Base-by-base conservation (phyloP, 2,113 vertebrate genomes). In the Oophaga pumilio region DNA sequence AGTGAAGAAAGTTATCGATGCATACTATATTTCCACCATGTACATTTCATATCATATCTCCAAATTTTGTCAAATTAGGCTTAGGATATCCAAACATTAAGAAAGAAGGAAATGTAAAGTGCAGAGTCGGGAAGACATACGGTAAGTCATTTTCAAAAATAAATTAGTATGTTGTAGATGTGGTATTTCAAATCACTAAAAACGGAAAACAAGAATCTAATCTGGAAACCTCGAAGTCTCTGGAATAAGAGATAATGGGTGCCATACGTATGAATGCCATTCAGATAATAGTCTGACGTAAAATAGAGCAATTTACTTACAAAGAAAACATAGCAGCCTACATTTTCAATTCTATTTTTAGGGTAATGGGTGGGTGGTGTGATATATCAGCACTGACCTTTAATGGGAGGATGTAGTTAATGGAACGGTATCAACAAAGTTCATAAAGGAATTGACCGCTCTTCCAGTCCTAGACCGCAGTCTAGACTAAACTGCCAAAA, bases 321-420 rank as follows among this genome's bases (percentile, higher is more conserved):
- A 28, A 18, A 56, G 22, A 79, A 57, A 79, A 56, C 76, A 57
- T 57, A 57, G 5, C 33, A 49, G 2, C 8, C 3, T 50, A 20
- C 20, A 24, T 24, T 74, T 77, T 79, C 13, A 56, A 18, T 14
- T 24, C 52, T 79, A 79, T 79, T 53, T 79, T 79, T 59, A 59
- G 76, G 11, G 26, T 79, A 79, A 79, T 28, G 76, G 52, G 53
- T 74, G 71, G 43, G 71, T 74, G 71, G 71, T 0, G 71, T 20
- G 43, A 43, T 43, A 20, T 57, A 59, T 79, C 76, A 78, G 18
- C 52, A n/a, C 76, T 79, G 76, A 59, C 76, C 76, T 78, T 78
- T 78, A 78, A 79, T 79, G 53, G 76, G 53, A 79, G 76, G 76
- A 79, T 59, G 76, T 79, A 28, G 53, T 28, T 79, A 79, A 56